A percentile compares a stretch with the other conserved stretches of the same genome.
phyloP scores from a whole-genome alignment of 2,797 vertebrate species.

The Orientallactaga sibirica region DNA sequence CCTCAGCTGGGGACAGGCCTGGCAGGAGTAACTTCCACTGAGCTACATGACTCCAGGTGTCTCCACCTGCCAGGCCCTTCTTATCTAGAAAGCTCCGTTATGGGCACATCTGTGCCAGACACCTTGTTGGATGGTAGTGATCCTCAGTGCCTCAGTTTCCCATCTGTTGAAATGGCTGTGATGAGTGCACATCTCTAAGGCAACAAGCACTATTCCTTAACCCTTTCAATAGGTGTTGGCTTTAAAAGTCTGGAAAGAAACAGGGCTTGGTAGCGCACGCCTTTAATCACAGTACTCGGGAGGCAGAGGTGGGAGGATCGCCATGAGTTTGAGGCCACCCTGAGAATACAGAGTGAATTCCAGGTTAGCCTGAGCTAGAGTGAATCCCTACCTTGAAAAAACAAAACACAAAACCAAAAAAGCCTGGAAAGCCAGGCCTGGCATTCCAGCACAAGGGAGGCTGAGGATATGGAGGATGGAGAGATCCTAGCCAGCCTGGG shows the following conservation, averaged over 20 bases:
- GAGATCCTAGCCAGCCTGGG: neutral
- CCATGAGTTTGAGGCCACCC: too few species aligned
- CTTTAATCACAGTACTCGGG: neutral
- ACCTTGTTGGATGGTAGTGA: neutral
- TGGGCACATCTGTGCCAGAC: too few species aligned
- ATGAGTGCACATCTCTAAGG: neutral
- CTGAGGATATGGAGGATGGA: neutral
- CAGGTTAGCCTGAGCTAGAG: too few species aligned
- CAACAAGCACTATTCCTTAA: neutral
- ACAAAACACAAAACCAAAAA: too few species aligned
- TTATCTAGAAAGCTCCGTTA: too few species aligned
- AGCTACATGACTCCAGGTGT: neutral
- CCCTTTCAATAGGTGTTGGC: neutral
- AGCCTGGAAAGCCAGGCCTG: too few species aligned
- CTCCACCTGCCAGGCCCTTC: neutral
- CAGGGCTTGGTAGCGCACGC: accelerated
- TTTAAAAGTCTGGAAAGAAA: neutral
- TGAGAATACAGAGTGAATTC: too few species aligned
- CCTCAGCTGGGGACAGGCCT: neutral
- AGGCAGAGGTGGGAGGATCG: neutral
- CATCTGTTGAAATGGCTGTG: neutral
- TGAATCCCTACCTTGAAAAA: too few species aligned
- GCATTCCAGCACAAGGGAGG: too few species aligned
- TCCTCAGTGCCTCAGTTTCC: neutral
- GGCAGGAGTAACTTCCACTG: neutral